Evolutionary conservation across 2,113 vertebrate species (phyloP).

Genomic region (Entomyzon cyanotis): DNA sequence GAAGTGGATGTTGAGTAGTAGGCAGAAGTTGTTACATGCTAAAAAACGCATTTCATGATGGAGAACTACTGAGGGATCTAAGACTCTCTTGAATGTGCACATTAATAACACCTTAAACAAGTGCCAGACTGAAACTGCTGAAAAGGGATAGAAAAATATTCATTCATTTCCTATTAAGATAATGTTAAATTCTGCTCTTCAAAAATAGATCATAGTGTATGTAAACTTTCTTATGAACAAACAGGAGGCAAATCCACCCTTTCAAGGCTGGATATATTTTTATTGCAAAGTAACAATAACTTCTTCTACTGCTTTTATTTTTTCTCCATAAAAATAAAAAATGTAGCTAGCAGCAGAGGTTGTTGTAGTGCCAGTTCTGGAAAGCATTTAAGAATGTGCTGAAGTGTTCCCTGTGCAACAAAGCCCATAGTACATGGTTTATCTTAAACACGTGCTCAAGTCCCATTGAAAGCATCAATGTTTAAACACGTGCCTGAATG

Average conservation of each 20-base stretch:
- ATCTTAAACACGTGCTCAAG: conserved; percentile 49
- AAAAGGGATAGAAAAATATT: conserved; percentile 18
- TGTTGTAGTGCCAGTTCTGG: conserved; percentile 27
- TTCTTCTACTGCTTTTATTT: background rate
- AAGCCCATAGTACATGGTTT: conserved; percentile 44
- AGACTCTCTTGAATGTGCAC: background rate
- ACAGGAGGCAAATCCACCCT: background rate
- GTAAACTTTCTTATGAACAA: background rate
- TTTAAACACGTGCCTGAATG: conserved; percentile 57
- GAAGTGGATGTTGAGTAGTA: conserved; percentile 6
- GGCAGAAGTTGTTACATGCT: background rate
- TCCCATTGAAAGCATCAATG: conserved; percentile 60
- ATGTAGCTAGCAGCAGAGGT: conserved; percentile 29
- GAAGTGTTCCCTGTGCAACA: conserved; percentile 44
- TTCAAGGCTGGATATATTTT: conserved; percentile 14
- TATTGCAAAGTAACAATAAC: background rate
- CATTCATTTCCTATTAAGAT: conserved; percentile 20
- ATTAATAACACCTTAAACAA: conserved; percentile 45
- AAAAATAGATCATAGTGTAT: background rate
- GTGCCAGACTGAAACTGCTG: conserved; percentile 28
- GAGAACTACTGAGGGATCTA: conserved; percentile 9
- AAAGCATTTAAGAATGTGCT: conserved; percentile 57
- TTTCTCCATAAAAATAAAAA: conserved; percentile 33
- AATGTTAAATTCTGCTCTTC: conserved; percentile 40
- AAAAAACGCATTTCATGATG: conserved; percentile 19